Evolutionary conservation across 2,113 vertebrate genomes (phyloP).

Genomic region (Phyllostomus hastatus): DNA sequence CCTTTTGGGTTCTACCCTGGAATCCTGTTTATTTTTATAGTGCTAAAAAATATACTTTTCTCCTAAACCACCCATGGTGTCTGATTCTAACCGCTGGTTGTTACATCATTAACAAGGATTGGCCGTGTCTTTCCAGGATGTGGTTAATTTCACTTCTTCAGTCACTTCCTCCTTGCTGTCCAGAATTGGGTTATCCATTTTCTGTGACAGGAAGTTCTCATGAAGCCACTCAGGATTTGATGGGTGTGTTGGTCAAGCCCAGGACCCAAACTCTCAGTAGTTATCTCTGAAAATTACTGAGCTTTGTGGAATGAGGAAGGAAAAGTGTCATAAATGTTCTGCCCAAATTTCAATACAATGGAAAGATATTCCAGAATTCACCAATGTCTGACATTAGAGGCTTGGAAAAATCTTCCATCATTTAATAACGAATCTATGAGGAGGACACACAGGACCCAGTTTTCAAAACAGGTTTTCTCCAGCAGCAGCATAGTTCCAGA

Average conservation of each 20-base stretch:
- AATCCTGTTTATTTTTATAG: not conserved
- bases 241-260: not conserved
- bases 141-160: constrained; percentile 21
- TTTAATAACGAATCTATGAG: not conserved
- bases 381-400: not conserved
- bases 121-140: constrained; percentile 7
- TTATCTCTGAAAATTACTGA: not conserved
- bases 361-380: not conserved
- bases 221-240: not conserved
- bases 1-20: not conserved
- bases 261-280: not conserved
- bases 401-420: not conserved
- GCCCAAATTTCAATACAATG: not conserved
- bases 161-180: constrained; percentile 15
- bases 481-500: not conserved
- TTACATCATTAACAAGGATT: not conserved
- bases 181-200: constrained; percentile 20
- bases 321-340: not conserved
- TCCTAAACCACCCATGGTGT: not conserved
- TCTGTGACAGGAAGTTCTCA: constrained; percentile 15
- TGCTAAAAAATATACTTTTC: not conserved
- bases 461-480: not conserved
- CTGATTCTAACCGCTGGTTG: not conserved
- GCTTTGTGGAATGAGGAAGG: not conserved
- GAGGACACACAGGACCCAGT: not conserved